phyloP scores from a whole-genome alignment of 2,888 invertebrate species.

The Leucophora obtusa region DNA sequence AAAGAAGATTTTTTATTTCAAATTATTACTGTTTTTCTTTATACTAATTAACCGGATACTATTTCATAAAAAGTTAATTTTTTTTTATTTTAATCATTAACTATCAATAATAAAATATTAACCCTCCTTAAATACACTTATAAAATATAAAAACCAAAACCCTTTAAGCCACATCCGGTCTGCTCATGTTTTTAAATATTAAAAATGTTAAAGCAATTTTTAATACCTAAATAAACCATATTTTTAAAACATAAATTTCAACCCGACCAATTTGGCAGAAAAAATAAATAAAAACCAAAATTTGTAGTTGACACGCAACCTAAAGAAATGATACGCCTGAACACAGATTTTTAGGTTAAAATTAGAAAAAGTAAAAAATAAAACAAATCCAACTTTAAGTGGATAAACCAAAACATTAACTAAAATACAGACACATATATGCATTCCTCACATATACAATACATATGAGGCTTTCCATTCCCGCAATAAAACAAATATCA shows the following conservation, averaged over 20 bases:
- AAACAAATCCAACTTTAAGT: slow-evolving; percentile 16
- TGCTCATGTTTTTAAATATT: not conserved
- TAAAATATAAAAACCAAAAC: slow-evolving; percentile 29
- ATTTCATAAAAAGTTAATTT: slow-evolving; percentile 49
- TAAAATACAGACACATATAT: slow-evolving; percentile 38
- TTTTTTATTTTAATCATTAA: slow-evolving; percentile 56
- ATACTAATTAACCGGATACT: slow-evolving; percentile 51
- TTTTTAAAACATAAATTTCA: slow-evolving; percentile 61
- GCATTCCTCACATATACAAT: not conserved
- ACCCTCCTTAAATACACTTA: slow-evolving; percentile 52
- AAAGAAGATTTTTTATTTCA: not conserved
- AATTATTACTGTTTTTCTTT: not conserved
- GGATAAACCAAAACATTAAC: slow-evolving; percentile 34
- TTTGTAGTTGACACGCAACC: slow-evolving; percentile 61
- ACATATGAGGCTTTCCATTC: no score
- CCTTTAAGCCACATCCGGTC: slow-evolving; percentile 64
- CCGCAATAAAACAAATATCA: no score
- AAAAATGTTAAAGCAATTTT: slow-evolving; percentile 51
- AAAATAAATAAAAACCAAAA: slow-evolving; percentile 49
- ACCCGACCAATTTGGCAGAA: slow-evolving; percentile 46
- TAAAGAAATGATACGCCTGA: slow-evolving; percentile 44
- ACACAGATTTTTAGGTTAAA: slow-evolving; percentile 13
- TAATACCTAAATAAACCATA: slow-evolving; percentile 57
- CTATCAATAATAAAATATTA: slow-evolving; percentile 62
- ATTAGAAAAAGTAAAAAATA: slow-evolving; percentile 44